A percentile compares a stretch with the other conserved stretches of the same genome.
Evolutionary conservation across 2,113 vertebrate species (phyloP).

Genomic region (Nettapus auritus): DNA sequence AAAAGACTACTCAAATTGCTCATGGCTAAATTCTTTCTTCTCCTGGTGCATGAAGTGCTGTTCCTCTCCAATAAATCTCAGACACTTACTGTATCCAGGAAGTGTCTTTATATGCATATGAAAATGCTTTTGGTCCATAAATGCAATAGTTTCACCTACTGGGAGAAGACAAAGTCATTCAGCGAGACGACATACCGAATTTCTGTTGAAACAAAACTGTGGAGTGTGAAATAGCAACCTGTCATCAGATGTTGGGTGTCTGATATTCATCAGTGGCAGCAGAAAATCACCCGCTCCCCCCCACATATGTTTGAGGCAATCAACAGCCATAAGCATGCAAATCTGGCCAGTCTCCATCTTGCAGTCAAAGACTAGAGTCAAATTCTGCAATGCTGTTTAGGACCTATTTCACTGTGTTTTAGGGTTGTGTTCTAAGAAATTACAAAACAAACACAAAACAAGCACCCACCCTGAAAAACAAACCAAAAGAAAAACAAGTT

Average conservation of each 20-base stretch:
- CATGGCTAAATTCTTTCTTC: background rate
- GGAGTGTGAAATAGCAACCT: constrained; percentile 74
- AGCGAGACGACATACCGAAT: constrained; percentile 51
- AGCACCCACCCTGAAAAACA: background rate
- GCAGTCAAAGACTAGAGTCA: background rate
- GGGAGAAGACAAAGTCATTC: constrained; percentile 30
- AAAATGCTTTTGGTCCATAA: constrained; percentile 41
- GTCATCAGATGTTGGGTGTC: constrained; percentile 47
- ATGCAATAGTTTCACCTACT: background rate
- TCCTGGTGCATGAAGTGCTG: background rate
- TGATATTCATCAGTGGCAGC: constrained; percentile 35
- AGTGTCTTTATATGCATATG: background rate
- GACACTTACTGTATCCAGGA: background rate
- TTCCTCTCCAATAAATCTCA: constrained; percentile 33
- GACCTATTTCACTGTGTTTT: background rate
- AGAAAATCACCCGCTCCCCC: constrained; percentile 49
- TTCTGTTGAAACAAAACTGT: constrained; percentile 67
- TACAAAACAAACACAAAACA: background rate
- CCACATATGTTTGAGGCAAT: background rate
- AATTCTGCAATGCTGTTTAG: rapidly evolving
- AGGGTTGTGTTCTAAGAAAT: background rate
- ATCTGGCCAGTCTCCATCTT: background rate
- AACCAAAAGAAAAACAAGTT: background rate
- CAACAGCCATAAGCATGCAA: constrained; percentile 39
- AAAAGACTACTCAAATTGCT: background rate